Conservation (phyloP, 2,888 invertebrate species). For the Rotaria sp. region DNA sequence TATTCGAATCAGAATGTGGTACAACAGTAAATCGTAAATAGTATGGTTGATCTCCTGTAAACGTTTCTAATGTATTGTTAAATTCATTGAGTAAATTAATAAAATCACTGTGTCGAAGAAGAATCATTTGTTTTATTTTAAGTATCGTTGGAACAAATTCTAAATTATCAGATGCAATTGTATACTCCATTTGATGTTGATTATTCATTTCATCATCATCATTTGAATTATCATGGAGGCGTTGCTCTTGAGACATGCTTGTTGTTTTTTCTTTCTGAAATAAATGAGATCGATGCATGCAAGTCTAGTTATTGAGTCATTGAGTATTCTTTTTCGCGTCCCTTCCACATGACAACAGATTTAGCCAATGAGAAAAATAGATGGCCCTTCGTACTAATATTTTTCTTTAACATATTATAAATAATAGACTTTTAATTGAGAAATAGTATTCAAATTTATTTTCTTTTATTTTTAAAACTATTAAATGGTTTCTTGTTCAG, state of each 20-base stretch:
- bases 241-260: background rate
- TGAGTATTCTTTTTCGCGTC: no score
- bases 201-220: background rate
- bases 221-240: background rate
- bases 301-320: no score
- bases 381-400: background rate
- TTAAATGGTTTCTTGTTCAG: background rate
- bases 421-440: background rate
- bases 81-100: background rate
- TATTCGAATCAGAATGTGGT: background rate
- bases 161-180: background rate
- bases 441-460: background rate
- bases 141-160: background rate
- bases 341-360: background rate
- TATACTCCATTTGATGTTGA: background rate
- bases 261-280: background rate
- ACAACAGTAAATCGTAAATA: conserved; percentile 6
- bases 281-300: background rate
- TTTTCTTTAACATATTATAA: background rate
- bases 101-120: background rate
- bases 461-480: background rate
- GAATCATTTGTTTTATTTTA: background rate
- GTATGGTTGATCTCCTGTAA: background rate
- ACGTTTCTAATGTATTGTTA: background rate
- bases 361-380: background rate